Base-by-base conservation (phyloP, 1,140 invertebrate species). In the Bombus terrestris region DNA sequence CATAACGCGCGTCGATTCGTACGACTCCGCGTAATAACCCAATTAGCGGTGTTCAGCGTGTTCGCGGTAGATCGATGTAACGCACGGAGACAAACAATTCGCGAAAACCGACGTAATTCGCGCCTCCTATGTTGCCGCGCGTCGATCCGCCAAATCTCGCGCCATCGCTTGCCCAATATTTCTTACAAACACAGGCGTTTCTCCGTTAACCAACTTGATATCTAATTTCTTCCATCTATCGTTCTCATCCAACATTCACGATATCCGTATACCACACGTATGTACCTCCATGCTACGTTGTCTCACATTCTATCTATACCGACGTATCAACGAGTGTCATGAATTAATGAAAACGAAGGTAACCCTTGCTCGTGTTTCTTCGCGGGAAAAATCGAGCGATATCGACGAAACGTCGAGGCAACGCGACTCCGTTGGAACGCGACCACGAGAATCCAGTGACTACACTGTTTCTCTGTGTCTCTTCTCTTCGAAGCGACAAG, bases 41-140 rank as follows among this genome's bases (percentile, higher is more conserved):
- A 79, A 84, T 79, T 79, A 79, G 76, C 75, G 73, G 73, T 41
- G 64, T 57, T 37, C 39, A 15, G 22, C 12, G n/a, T 41, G 35
- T 6, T 28, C 12, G 39, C 22, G 39, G 25, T 53, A 47, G 47
- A 79, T 78, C 66, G 64, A 72, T 71, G 75, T 59, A 78, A 69
- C 82, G 10, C 37, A 41, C 35, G 47, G 68, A 35, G 53, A 32
- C 53, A 62, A 79, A 72, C 66, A 43, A 43, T n/a, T 75, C n/a
- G 37, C 59, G 64, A 71, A 78, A 84, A 71, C n/a, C 35, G 35
- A 5, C 57, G 25, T 37, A 32, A 82, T 66, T 82, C 39, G 6
- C 64, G 64, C 9, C 28, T n/a, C 3, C 1, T 62, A 8, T 8
- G 9, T 47, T 2, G 1, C 25, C n/a, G 39, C 47, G 57, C 57